Base-by-base conservation (phyloP, 2,113 vertebrate genomes). In the Daubentonia madagascariensis region DNA sequence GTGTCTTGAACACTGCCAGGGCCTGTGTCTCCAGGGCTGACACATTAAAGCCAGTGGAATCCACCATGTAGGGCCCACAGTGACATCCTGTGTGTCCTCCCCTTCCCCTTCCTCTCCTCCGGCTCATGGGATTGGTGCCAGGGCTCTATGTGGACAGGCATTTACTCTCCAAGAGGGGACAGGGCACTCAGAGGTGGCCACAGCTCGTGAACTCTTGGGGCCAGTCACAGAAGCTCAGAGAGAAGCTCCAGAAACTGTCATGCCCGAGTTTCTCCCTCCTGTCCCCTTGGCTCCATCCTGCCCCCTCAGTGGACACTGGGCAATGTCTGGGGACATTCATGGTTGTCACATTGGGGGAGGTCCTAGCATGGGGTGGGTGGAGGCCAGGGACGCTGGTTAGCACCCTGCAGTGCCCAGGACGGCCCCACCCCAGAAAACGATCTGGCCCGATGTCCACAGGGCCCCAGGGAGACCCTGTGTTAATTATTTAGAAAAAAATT, bases 121-220 rank as follows among this genome's bases (percentile, higher is more conserved):
- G 61, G 61, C 61, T 63, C 61, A 63, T 57, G 70, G 37, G 87
- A 85, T 94, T 80, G 91, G 96, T 95, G 83, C 95, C 97, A 54
- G 68, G 35, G n/a, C 76, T 35, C 80, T 85, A 17, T 35, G 32
- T 32, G 50, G 96, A 50, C 89, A 59, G 43, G 70, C 32, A 6
- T 37, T 95, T 73, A 73, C 94, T 91, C 37, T 63, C 22, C 17
- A 40, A 22, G 35, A 48, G 90, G 70, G 30, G 48, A 28, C 1
- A 1, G 83, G 70, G 93, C 35, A 40, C 81, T 90, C 63, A 2
- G 85, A 30, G 87, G 79, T 83, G 0, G 14, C 52, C 63, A 94
- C 91, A 18, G 88, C 95, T 8, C 50, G 0, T 10, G 40, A 17
- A n/a, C 92, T 48, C 91, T 95, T 96, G 96, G 96, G 92, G 40